phyloP scores from a whole-genome alignment of 2,888 invertebrate genomes.

The Anarsia innoxiella region DNA sequence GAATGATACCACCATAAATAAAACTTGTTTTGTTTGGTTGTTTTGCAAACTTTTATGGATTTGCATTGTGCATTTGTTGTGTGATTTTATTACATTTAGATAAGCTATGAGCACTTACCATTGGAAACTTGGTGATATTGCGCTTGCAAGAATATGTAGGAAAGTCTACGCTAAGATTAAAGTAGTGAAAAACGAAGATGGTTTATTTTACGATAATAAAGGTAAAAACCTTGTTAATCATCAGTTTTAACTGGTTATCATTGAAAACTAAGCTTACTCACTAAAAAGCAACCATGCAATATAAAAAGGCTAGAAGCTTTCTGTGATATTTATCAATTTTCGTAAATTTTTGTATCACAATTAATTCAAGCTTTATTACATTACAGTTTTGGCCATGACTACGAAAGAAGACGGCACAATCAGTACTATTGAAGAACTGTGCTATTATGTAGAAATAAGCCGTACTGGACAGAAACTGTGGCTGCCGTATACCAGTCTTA shows the following conservation, averaged over 20 bases:
- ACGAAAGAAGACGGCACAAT: slow-evolving; percentile 41
- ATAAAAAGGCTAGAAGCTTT: too few relatives aligned
- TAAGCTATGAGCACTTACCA: slow-evolving; percentile 49
- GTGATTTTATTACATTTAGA: slow-evolving; percentile 2
- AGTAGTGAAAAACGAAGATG: slow-evolving; percentile 57
- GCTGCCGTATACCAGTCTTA: slow-evolving; percentile 58
- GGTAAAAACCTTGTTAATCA: slow-evolving; percentile 38
- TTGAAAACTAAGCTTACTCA: too few relatives aligned
- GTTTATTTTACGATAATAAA: slow-evolving; percentile 59
- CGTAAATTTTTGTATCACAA: too few relatives aligned
- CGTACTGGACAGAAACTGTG: slow-evolving; percentile 45
- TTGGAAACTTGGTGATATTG: slow-evolving; percentile 62
- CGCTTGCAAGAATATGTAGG: slow-evolving; percentile 52
- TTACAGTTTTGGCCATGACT: slow-evolving; percentile 53
- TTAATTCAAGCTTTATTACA: too few relatives aligned
- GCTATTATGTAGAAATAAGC: slow-evolving; percentile 57
- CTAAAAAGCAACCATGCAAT: too few relatives aligned
- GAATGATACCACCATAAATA: slow-evolving; percentile 1
- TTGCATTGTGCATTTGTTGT: too few relatives aligned
- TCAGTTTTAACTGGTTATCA: too few relatives aligned
- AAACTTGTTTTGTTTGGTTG: neutral
- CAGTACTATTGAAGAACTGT: slow-evolving; percentile 42
- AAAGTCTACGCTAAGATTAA: slow-evolving; percentile 58
- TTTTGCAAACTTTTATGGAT: slow-evolving; percentile 6
- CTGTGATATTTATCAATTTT: too few relatives aligned